Percentiles rank a stretch among this genome's conserved stretches.
Evolutionary conservation across 92 coral and sea anemone species (phyloP).

Genomic region (Anthopleura xanthogrammica): DNA sequence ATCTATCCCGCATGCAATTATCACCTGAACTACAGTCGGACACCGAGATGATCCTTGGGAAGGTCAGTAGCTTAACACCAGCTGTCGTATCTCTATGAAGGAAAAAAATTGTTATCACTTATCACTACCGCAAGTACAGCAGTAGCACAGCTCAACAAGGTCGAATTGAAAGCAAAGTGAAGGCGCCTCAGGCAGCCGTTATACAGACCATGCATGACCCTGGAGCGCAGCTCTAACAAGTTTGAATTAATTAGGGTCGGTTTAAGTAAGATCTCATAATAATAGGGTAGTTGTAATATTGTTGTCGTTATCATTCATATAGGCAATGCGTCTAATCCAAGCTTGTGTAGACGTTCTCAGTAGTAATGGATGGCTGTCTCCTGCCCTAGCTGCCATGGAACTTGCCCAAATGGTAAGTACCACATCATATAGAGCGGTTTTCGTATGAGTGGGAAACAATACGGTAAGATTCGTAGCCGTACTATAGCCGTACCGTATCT

Average conservation of each 20-base stretch:
- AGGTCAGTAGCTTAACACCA: slow-evolving; percentile 42
- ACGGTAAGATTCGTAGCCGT: no score
- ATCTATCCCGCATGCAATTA: slow-evolving; percentile 91
- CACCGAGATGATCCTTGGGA: slow-evolving; percentile 87
- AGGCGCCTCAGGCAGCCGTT: no score
- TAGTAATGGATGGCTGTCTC: slow-evolving; percentile 99
- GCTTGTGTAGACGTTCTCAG: slow-evolving; percentile 99
- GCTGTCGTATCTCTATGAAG: no score
- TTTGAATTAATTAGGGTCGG: no score
- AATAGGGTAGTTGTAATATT: background rate
- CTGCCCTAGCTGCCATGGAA: slow-evolving; percentile 99
- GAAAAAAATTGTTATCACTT: no score
- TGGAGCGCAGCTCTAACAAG: no score
- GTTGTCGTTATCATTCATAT: background rate
- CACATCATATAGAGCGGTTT: background rate
- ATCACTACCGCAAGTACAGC: no score
- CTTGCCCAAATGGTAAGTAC: slow-evolving; percentile 93
- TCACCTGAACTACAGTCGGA: slow-evolving; percentile 99
- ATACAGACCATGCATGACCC: no score
- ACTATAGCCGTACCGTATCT: no score
- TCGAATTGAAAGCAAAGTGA: no score
- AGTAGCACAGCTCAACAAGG: no score
- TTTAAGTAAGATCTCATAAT: background rate
- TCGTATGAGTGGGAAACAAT: no score
- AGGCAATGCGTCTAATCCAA: slow-evolving; percentile 98